A percentile compares a stretch with the other conserved stretches of the same genome.
These are phyloP conservation scores for Pachycephala philippinensis DNA, from an alignment of 2,113 vertebrate genomes.

Conservation along the genomic window DNA sequence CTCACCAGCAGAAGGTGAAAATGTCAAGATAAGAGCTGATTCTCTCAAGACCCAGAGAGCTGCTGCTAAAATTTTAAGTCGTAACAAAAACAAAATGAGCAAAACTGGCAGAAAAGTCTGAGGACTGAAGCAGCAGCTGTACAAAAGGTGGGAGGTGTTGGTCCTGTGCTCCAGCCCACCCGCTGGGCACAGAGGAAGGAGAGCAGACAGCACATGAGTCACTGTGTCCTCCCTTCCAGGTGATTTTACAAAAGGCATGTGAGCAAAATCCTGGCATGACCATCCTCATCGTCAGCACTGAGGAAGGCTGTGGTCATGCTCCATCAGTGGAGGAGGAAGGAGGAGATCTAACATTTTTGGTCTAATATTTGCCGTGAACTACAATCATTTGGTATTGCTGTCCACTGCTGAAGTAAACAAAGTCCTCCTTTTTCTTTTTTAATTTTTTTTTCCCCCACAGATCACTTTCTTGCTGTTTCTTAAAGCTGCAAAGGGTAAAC, in stretches of 20 bases:
- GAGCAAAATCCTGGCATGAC: neutral
- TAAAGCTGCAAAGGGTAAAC: neutral
- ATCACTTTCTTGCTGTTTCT: neutral
- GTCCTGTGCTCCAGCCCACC: neutral
- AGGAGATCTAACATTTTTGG: neutral
- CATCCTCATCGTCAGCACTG: neutral
- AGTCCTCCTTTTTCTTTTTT: neutral
- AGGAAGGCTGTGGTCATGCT: neutral
- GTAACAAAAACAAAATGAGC: neutral
- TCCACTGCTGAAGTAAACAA: neutral
- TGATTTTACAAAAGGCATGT: conserved; percentile 29
- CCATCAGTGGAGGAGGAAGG: conserved; percentile 24
- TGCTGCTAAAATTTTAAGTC: neutral
- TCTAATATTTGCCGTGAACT: neutral
- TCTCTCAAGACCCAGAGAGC: neutral
- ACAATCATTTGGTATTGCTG: neutral
- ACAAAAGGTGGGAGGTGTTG: neutral
- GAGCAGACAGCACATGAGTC: neutral
- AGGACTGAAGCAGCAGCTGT: neutral
- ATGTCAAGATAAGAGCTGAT: neutral
- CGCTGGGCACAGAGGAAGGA: neutral
- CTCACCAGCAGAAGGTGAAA: neutral
- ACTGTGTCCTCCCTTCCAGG: neutral
- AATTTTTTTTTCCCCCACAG: fast-evolving
- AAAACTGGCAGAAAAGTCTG: neutral